Evolutionary conservation across 2,888 invertebrate species (phyloP), one percentile per base, ranked within the genome.

Genomic region (Coenonympha arcania): DNA sequence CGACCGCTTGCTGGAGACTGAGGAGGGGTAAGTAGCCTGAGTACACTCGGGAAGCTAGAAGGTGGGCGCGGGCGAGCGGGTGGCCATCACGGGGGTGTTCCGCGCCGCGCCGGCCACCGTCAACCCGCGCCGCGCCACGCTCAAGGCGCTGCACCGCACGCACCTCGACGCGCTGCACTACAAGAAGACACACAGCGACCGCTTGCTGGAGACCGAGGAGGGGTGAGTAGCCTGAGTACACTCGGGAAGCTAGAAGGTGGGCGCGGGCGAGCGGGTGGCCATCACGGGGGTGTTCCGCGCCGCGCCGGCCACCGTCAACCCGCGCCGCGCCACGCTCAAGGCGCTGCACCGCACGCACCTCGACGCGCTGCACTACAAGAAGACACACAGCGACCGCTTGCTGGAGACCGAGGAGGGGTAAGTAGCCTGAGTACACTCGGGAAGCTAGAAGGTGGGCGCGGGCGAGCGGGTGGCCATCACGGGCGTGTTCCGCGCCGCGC

Each of bases 241-340:
- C n/a, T n/a, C n/a, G n/a, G n/a, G n/a, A n/a, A n/a, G n/a, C n/a
- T n/a, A 99, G 74, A 89, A 89, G 2, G 8, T 9, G 24, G 24
- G 8, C 6, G 6, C 24, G 9, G 2, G 24, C 24, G 9, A 6
- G 24, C 9, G 24, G 24, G 24, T 26, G 20, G 90, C 94, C 3
- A 95, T 99, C 0, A 99, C 99, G 1, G 99, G 99, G 34, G 98
- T 99, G 68, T 99, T 96, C 85, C 89, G 99, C 47, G 98, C 98
- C 0, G 91, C 93, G 30, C 94, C 98, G 0, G 89, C 97, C 18
- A 90, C 93, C 53, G 90, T 93, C 13, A 94, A 95, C 83, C 96
- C 96, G 15, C 89, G 92, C 11, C 90, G 92, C 70, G 88, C 95
- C 9, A 95, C 94, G 65, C 90, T 99, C 1, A 92, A 93, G 55